A percentile compares a stretch with the other conserved stretches of the same genome.
Evolutionary conservation across 2,113 vertebrate genomes (phyloP).

Genomic region (Etheostoma spectabile): DNA sequence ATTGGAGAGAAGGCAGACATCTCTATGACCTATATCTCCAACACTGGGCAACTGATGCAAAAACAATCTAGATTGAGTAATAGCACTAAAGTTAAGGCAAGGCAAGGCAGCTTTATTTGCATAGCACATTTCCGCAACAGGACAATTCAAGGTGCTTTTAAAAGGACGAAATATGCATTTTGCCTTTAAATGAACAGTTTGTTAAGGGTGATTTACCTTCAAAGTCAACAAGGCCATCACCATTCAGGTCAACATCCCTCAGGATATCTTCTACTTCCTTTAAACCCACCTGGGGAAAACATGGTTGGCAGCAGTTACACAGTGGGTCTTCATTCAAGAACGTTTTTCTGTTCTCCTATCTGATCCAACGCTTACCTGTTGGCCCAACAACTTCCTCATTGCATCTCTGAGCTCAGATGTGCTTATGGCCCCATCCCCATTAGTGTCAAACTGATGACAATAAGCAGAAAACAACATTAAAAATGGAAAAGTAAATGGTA

Average conservation of each 20-base stretch:
- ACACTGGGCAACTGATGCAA: too few relatives aligned
- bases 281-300: conserved; percentile 87
- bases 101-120: too few relatives aligned
- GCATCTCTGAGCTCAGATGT: conserved; percentile 94
- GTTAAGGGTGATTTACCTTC: conserved; percentile 87
- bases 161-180: too few relatives aligned
- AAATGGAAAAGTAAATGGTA: not conserved
- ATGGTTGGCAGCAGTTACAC: not conserved
- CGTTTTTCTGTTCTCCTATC: not conserved
- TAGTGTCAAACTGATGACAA: conserved; percentile 92
- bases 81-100: too few relatives aligned
- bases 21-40: too few relatives aligned
- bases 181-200: not conserved
- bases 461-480: not conserved
- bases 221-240: conserved; percentile 96
- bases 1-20: too few relatives aligned
- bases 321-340: not conserved
- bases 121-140: too few relatives aligned
- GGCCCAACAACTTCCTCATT: conserved; percentile 96
- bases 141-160: too few relatives aligned
- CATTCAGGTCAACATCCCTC: conserved; percentile 96
- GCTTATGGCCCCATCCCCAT: conserved; percentile 97
- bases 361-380: conserved; percentile 78
- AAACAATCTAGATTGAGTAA: too few relatives aligned
- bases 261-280: conserved; percentile 97